A percentile compares a stretch with the other conserved stretches of the same genome.
phyloP scores from a whole-genome alignment of 2,113 vertebrate species.

The Arothron firmamentum region DNA sequence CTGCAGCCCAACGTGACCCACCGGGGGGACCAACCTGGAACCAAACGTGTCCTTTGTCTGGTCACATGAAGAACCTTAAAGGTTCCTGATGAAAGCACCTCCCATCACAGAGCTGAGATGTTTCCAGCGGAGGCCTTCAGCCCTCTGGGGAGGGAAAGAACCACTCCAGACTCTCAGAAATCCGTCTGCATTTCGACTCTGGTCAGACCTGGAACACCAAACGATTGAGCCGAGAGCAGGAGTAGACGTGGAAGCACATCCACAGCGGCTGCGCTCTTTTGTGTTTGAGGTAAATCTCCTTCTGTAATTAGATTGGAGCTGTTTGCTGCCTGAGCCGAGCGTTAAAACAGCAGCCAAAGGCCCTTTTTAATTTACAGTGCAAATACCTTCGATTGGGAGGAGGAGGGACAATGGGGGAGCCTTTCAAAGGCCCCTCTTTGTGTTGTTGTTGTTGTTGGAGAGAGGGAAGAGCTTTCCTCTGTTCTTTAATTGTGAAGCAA shows the following conservation, averaged over 20 bases:
- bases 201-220: conserved; percentile 60
- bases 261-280: conserved; percentile 69
- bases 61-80: too few species aligned
- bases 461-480: conserved; percentile 74
- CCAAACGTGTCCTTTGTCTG: too few species aligned
- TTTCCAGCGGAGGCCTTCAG: conserved; percentile 30
- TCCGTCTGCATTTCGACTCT: conserved; percentile 70
- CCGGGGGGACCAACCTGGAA: too few species aligned
- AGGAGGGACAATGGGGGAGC: conserved; percentile 66
- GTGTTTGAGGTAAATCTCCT: conserved; percentile 74
- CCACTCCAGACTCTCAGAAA: conserved; percentile 59
- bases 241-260: conserved; percentile 57
- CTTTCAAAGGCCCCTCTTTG: conserved; percentile 70
- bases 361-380: conserved; percentile 77
- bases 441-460: conserved; percentile 64
- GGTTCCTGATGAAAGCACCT: too few species aligned
- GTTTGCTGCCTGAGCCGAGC: conserved; percentile 70
- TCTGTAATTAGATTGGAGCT: conserved; percentile 77
- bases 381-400: conserved; percentile 72
- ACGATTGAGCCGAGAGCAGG: conserved; percentile 58
- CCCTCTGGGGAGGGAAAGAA: conserved; percentile 49
- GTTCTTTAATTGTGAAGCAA: conserved; percentile 87
- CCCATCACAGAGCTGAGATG: too few species aligned
- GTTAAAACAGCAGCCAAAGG: conserved; percentile 62
- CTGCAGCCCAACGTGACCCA: too few species aligned